phyloP scores from a whole-genome alignment of 1,140 invertebrate species.

The Drosophila lowei region DNA sequence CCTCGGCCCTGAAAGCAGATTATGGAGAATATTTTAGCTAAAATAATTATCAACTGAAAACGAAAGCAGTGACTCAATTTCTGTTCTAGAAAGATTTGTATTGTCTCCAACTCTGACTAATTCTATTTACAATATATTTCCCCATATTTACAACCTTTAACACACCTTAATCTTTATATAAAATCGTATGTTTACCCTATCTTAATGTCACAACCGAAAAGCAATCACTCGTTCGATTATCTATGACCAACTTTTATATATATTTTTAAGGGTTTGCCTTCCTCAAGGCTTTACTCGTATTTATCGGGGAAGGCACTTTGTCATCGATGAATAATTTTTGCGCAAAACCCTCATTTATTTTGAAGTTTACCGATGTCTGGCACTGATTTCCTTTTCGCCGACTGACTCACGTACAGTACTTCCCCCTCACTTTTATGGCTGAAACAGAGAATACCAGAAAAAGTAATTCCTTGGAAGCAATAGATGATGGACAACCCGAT shows the following conservation, averaged over 20 bases:
- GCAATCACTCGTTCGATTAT: slow-evolving; percentile 18
- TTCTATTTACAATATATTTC: neutral
- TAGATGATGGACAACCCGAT: slow-evolving; percentile 40
- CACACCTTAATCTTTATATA: slow-evolving; percentile 17
- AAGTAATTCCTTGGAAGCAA: slow-evolving; percentile 28
- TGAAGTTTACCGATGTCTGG: slow-evolving; percentile 30
- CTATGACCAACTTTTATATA: slow-evolving; percentile 29
- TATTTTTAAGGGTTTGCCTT: slow-evolving; percentile 33
- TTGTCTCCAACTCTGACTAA: slow-evolving; percentile 18
- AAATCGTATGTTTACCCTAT: neutral
- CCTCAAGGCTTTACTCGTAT: slow-evolving; percentile 2
- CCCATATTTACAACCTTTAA: neutral
- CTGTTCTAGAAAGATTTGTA: too few relatives aligned
- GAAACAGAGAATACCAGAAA: slow-evolving; percentile 9
- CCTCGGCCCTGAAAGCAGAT: slow-evolving; percentile 86
- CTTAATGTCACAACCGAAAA: slow-evolving; percentile 24
- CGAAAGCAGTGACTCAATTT: neutral
- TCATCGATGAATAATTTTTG: slow-evolving; percentile 45
- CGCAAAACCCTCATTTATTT: slow-evolving; percentile 33
- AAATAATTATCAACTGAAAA: too few relatives aligned
- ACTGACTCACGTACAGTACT: slow-evolving; percentile 26
- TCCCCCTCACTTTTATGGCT: slow-evolving; percentile 22
- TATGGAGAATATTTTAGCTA: neutral
- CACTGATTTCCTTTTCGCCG: slow-evolving; percentile 26
- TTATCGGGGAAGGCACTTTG: slow-evolving; percentile 32